Evolutionary conservation across 2,888 invertebrate species (phyloP), one percentile per base, ranked within the genome.

Genomic region (Orthosia cruda): DNA sequence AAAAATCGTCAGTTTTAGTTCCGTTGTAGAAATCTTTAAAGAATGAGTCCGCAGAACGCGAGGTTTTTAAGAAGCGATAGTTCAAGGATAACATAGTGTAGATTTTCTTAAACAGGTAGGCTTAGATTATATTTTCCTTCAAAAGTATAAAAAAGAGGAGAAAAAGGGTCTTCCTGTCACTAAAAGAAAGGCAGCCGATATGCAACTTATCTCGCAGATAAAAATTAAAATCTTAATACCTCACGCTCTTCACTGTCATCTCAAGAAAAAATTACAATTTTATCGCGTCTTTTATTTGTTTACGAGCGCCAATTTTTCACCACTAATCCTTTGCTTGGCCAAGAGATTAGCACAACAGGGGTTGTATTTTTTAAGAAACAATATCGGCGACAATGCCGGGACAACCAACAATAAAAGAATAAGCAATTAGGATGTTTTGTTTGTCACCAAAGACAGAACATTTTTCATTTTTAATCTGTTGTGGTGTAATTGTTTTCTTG

Each of bases 381-480:
- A 91, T 93, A 93, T 91, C 89, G 88, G 85, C 87, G 81, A 91
- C 93, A 93, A 92, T 84, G 86, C 80, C 86, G 50, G 81, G 72
- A 79, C 87, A 81, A 78, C 80, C 77, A 79, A 87, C 89, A 91
- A 90, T 91, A 92, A 92, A 92, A 92, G 91, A 92, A 89, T 75
- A 87, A 88, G 92, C 92, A 93, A 94, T 93, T 93, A 93, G 89
- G 86, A 84, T 89, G 92, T 94, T 93, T 94, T 93, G 92, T 93
- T 93, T 91, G 90, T 87, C 88, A 86, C 82, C 87, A 82, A 77
- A 81, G 86, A 83, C 83, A 64, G 86, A 85, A 89, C 81, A 93
- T 93, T 92, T 92, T 93, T 93, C 93, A 93, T 89, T 91, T 91
- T 90, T 91, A 93, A 92, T 92, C 92, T 90, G 82, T 87, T 87